phyloP scores from a whole-genome alignment of 2,888 invertebrate species.

The Melanophora roralis region DNA sequence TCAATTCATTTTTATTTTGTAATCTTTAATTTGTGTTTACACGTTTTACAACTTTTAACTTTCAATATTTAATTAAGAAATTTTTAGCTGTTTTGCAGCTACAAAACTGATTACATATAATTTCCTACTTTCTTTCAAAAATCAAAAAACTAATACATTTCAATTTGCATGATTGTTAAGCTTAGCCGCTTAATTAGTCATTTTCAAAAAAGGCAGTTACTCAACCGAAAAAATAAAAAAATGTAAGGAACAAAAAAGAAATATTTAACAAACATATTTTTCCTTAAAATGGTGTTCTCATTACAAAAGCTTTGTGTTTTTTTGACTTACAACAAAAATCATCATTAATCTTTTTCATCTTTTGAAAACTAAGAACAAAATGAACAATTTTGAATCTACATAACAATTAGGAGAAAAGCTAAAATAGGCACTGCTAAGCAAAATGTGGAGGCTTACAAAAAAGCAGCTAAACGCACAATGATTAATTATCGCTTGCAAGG shows the following conservation, averaged over 20 bases:
- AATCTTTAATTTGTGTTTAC: no score
- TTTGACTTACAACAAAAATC: slow-evolving; percentile 42
- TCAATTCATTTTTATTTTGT: no score
- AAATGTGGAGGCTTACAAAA: not conserved
- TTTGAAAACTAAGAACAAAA: slow-evolving; percentile 19
- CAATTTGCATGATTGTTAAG: slow-evolving; percentile 29
- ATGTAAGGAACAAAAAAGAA: slow-evolving; percentile 6
- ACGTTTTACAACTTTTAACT: no score
- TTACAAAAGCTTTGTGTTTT: slow-evolving; percentile 32
- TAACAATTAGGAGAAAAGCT: not conserved
- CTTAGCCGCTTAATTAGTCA: slow-evolving; percentile 55
- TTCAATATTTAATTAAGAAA: not conserved
- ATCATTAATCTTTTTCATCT: slow-evolving; percentile 58
- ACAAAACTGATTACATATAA: not conserved
- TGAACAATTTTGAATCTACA: slow-evolving; percentile 32
- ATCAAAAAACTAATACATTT: slow-evolving; percentile 1
- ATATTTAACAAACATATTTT: slow-evolving; percentile 40
- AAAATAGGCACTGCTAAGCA: not conserved
- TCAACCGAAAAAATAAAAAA: not conserved
- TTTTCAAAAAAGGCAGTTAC: not conserved
- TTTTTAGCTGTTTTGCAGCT: not conserved
- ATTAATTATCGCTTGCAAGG: slow-evolving; percentile 49
- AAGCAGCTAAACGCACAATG: slow-evolving; percentile 43
- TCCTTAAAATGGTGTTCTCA: slow-evolving; percentile 20
- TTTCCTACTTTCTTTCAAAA: not conserved